A percentile compares a stretch with the other conserved stretches of the same genome.
These are phyloP conservation scores for Diacarnus erythraeanus DNA, from an alignment of 37 sponge, comb jelly and placozoan genomes.

Conservation along the genomic window DNA sequence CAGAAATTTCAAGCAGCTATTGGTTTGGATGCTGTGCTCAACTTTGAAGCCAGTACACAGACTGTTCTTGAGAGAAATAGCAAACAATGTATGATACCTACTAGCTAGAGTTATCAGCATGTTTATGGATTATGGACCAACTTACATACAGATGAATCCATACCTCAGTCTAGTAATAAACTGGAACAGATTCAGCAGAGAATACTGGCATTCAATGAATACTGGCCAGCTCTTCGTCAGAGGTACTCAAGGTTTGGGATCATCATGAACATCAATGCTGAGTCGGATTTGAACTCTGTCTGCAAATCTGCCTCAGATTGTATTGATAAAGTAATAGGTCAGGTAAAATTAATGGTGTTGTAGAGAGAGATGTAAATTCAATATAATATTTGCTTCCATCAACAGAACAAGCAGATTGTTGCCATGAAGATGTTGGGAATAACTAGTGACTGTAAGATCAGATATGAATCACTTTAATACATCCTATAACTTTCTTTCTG, in stretches of 20 bases:
- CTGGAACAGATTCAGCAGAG: constrained; percentile 27
- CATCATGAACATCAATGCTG: constrained; percentile 66
- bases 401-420: constrained; percentile 37
- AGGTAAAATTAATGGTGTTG: no score
- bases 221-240: constrained; percentile 59
- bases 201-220: constrained; percentile 63
- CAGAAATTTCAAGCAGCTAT: constrained; percentile 56
- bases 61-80: constrained; percentile 63
- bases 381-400: constrained; percentile 4
- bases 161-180: background rate
- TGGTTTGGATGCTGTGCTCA: constrained; percentile 55
- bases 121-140: no score
- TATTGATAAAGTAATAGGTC: constrained; percentile 31
- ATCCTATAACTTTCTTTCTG: no score
- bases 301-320: background rate
- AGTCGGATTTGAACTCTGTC: constrained; percentile 8
- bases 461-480: no score
- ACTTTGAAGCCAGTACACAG: constrained; percentile 54
- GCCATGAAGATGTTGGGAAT: constrained; percentile 38
- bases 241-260: constrained; percentile 79
- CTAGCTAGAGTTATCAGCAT: no score
- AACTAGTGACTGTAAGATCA: no score
- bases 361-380: no score
- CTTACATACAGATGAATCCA: background rate
- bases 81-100: constrained; percentile 15